Evolutionary conservation across 1,140 invertebrate species (phyloP).

Genomic region (Bombus huntii): DNA sequence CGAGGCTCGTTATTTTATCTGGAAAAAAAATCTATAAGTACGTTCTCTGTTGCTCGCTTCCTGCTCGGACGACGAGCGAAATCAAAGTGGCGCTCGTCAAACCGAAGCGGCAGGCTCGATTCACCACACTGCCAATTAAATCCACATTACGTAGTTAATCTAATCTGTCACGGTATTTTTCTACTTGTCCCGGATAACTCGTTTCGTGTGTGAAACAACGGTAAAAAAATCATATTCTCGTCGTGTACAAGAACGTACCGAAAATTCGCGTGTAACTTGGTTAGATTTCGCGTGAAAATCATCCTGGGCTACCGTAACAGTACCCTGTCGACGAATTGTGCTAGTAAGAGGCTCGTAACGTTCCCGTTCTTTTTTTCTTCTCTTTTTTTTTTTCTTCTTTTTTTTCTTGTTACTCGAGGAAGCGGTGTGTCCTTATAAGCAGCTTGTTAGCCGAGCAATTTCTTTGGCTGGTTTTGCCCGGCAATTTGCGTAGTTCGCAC

Average conservation of each 20-base stretch:
- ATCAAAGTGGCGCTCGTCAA: slow-evolving; percentile 35
- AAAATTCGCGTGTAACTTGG: neutral
- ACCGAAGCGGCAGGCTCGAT: slow-evolving; percentile 36
- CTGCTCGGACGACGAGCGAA: slow-evolving; percentile 16
- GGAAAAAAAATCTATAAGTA: slow-evolving; percentile 43
- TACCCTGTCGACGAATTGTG: slow-evolving; percentile 8
- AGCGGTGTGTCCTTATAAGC: slow-evolving; percentile 42
- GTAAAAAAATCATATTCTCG: neutral
- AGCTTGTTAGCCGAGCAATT: slow-evolving; percentile 56
- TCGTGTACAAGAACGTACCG: no score
- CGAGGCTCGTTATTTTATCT: slow-evolving; percentile 44
- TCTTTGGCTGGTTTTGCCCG: neutral
- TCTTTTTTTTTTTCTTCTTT: neutral
- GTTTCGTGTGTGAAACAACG: neutral
- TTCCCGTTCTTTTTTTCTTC: neutral
- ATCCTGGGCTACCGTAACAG: neutral
- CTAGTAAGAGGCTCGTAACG: slow-evolving; percentile 8
- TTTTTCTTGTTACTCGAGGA: slow-evolving; percentile 12
- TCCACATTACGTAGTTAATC: slow-evolving; percentile 40
- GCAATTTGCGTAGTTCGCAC: slow-evolving; percentile 23
- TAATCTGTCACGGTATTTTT: slow-evolving; percentile 53
- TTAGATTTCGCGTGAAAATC: neutral
- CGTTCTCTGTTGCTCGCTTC: slow-evolving; percentile 11
- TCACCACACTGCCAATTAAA: slow-evolving; percentile 48
- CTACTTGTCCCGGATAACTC: neutral